These are phyloP conservation scores for Rhinogobio ventralis DNA, from an alignment of 2,797 vertebrate genomes.

Conservation along the genomic window DNA sequence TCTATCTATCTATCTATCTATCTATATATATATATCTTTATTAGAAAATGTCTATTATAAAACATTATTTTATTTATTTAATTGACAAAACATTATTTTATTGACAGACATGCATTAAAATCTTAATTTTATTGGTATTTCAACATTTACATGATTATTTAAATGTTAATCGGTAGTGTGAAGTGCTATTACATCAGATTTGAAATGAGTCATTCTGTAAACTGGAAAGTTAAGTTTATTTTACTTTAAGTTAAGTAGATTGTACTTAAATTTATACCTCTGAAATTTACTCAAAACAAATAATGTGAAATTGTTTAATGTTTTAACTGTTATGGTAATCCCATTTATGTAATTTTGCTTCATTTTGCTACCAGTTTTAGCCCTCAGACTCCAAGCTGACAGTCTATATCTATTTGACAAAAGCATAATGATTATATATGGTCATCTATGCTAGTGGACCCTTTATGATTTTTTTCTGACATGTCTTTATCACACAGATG, in stretches of 20 bases:
- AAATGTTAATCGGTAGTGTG: neutral
- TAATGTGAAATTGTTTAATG: neutral
- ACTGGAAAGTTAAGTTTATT: neutral
- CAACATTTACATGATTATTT: neutral
- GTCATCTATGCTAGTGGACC: conserved; percentile 18
- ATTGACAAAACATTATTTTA: no score
- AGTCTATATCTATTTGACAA: conserved; percentile 10
- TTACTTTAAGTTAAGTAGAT: neutral
- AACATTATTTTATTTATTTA: no score
- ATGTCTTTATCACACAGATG: conserved; percentile 43
- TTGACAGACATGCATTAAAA: no score
- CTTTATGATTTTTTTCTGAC: conserved; percentile 17
- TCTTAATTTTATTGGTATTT: no score
- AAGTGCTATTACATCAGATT: neutral
- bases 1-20: neutral
- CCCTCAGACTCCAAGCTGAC: neutral
- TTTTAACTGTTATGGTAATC: neutral
- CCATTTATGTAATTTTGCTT: neutral
- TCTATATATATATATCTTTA: neutral
- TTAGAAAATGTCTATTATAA: no score
- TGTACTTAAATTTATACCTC: neutral
- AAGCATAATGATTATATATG: conserved; percentile 18
- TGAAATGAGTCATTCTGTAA: neutral
- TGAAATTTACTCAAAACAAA: neutral
- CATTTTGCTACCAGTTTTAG: neutral